Evolutionary conservation across 2,113 vertebrate species (phyloP), one percentile per base, ranked within the genome.

Genomic region (Mesitornis unicolor): DNA sequence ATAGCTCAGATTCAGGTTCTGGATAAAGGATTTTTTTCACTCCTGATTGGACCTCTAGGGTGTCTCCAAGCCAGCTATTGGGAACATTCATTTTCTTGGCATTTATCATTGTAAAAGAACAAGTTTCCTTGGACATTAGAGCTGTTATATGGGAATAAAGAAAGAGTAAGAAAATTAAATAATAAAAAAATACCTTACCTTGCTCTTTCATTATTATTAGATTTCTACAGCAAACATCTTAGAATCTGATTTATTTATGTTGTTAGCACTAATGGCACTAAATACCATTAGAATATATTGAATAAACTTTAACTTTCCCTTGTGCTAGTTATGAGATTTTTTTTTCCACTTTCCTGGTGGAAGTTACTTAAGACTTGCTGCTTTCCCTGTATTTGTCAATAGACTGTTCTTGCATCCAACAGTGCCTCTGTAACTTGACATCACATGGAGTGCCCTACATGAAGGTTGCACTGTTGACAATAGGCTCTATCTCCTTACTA

Each of bases 221-320:
- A 68, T 28, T 94, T 80, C 74, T 74, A 33, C 68, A 83, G 47
- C 51, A 82, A 82, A 42, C 43, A 83, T 77, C 73, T 88, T 73
- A 56, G 26, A 47, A 75, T 56, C 47, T 73, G 18, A 59, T 87
- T 69, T 73, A 45, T 67, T 82, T 69, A 59, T 87, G 45, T 79
- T 89, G 45, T 79, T 96, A 59, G 64, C 17, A n/a, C 18, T 61
- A 56, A 33, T 22, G 28, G 12, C 16, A 53, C 40, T 73, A 28
- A 67, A 40, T 35, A 77, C 15, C 19, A 53, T 29, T 31, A 69
- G 40, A 38, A 64, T 60, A 81, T 92, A 54, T 24, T 75, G 40
- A 60, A 29, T 10, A 81, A 84, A 54, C 50, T 80, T 35, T 17
- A 47, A 15, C 17, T n/a, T 65, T 17, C 35, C 42, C 43, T 81